Percentiles rank a stretch among this genome's conserved stretches.
Conservation (phyloP, 2,113 vertebrate species). For the Tricholaema leucomelas region DNA sequence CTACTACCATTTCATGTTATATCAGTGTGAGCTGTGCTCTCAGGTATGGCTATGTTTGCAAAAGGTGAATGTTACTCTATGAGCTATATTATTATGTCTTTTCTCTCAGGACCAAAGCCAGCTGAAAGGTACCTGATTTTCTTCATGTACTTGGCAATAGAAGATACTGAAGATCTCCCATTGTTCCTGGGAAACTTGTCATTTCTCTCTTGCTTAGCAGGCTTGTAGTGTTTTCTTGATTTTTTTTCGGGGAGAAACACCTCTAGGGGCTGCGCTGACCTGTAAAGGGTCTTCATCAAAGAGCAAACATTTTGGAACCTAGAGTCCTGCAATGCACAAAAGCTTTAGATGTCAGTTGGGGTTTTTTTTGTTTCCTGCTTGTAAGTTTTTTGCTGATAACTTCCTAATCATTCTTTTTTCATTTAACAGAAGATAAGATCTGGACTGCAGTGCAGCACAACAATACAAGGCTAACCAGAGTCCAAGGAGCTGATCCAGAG, state of each 20-base stretch:
- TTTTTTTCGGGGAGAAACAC: not conserved
- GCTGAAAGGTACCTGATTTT: not conserved
- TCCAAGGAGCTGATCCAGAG: constrained; percentile 72
- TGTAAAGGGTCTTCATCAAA: not conserved
- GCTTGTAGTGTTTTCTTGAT: not conserved
- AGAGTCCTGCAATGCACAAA: not conserved
- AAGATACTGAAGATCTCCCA: not conserved
- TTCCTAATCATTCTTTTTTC: not conserved
- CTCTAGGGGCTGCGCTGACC: not conserved
- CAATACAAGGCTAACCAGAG: constrained; percentile 79
- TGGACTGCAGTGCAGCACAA: constrained; percentile 91
- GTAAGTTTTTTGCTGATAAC: not conserved
- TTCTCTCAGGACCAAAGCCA: not conserved
- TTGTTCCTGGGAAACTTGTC: not conserved
- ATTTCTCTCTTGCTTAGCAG: not conserved
- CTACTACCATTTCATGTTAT: not conserved
- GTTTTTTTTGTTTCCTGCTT: not conserved
- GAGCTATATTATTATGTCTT: not conserved
- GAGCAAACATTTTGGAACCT: not conserved
- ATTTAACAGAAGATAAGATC: constrained; percentile 86
- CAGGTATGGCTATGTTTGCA: not conserved
- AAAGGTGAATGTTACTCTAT: not conserved
- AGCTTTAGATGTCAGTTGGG: not conserved
- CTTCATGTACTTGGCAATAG: not conserved
- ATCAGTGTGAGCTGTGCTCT: not conserved